phyloP scores from a whole-genome alignment of 2,113 vertebrate genomes.

The Ophthalmolycus amberensis region DNA sequence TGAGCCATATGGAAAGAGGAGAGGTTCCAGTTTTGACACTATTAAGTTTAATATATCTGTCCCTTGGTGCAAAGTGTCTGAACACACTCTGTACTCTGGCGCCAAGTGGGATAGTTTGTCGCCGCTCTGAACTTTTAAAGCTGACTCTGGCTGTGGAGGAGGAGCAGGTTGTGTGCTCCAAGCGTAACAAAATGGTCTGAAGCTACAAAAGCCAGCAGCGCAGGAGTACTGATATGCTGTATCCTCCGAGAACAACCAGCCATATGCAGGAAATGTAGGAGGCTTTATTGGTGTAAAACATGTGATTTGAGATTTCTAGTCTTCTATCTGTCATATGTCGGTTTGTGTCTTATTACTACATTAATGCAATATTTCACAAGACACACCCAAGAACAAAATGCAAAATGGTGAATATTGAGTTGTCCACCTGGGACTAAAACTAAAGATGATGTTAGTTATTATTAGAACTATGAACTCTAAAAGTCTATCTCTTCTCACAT shows the following conservation, averaged over 20 bases:
- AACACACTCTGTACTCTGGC: constrained; percentile 23
- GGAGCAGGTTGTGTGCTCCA: constrained; percentile 33
- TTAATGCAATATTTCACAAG: neutral
- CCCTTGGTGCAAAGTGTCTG: constrained; percentile 56
- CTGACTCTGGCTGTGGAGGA: constrained; percentile 32
- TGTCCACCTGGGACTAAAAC: neutral
- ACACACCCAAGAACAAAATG: neutral
- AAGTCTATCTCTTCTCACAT: neutral
- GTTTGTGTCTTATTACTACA: neutral
- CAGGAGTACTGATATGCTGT: constrained; percentile 20
- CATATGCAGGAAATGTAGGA: constrained; percentile 15
- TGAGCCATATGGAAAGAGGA: constrained; percentile 51
- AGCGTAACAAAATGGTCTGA: constrained; percentile 39
- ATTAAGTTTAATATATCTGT: constrained; percentile 65
- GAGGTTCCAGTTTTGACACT: constrained; percentile 58
- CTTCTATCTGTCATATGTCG: constrained; percentile 43
- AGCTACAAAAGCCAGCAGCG: constrained; percentile 31
- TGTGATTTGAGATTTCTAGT: constrained; percentile 43
- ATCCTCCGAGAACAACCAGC: constrained; percentile 36
- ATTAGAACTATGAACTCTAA: neutral
- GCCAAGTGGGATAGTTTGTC: constrained; percentile 56
- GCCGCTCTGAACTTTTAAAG: constrained; percentile 44
- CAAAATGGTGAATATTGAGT: neutral
- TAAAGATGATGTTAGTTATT: neutral
- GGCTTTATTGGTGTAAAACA: constrained; percentile 27